A percentile compares a stretch with the other conserved stretches of the same genome.
Conservation (phyloP, 1,140 invertebrate species). For the Bathynomus jamesi region DNA sequence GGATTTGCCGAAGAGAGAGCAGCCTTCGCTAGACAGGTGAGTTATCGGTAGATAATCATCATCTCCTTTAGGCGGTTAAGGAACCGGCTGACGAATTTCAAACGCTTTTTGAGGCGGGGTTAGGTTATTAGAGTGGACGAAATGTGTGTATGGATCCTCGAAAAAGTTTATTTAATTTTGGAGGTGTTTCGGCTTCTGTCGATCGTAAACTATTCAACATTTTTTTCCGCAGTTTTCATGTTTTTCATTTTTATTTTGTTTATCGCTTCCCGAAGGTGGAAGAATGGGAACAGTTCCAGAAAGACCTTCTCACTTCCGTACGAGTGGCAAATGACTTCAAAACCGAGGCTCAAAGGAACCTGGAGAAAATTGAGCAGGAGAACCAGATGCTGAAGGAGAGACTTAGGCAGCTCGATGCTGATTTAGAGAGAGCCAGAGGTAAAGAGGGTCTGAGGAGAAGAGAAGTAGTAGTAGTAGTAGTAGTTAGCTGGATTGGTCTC, state of each 20-base stretch:
- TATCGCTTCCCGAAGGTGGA: no score
- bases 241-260: not conserved
- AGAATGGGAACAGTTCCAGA: constrained; percentile 91
- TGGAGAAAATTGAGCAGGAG: constrained; percentile 70
- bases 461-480: no score
- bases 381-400: constrained; percentile 73
- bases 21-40: constrained; percentile 24
- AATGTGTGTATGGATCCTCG: no score
- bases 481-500: no score
- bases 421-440: constrained; percentile 62
- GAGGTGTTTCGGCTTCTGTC: no score
- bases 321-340: constrained; percentile 88
- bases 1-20: constrained; percentile 15
- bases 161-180: no score
- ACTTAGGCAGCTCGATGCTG: constrained; percentile 62
- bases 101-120: no score
- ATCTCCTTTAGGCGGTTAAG: no score
- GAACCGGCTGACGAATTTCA: no score
- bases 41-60: no score
- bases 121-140: no score
- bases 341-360: constrained; percentile 69
- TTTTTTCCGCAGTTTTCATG: not conserved
- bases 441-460: no score
- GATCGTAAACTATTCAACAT: not conserved
- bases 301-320: constrained; percentile 83